A percentile compares a stretch with the other conserved stretches of the same genome.
phyloP scores from a whole-genome alignment of 2,113 vertebrate species.

The Jaculus jaculus region DNA sequence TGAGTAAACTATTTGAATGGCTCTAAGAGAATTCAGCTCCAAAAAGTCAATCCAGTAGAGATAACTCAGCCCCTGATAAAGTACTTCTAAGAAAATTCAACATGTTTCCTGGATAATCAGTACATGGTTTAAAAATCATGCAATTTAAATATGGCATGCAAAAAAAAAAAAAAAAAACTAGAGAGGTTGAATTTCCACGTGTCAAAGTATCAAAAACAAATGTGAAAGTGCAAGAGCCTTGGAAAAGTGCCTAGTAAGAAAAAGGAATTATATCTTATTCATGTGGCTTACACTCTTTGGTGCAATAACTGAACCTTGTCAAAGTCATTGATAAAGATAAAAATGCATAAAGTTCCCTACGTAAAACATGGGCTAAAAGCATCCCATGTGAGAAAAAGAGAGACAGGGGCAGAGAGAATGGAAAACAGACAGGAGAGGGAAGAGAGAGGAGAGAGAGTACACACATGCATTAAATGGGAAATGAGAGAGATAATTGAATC shows the following conservation, averaged over 20 bases:
- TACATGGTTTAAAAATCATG: neutral
- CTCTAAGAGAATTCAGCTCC: neutral
- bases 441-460: neutral
- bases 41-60: conserved; percentile 31
- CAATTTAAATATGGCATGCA: neutral
- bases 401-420: neutral
- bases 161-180: neutral
- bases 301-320: neutral
- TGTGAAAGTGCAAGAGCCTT: neutral
- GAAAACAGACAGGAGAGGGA: neutral
- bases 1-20: neutral
- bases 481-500: neutral
- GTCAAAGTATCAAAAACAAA: neutral
- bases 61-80: neutral
- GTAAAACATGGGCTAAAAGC: neutral
- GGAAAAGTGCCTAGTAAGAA: neutral
- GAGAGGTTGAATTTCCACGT: conserved; percentile 13
- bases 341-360: neutral
- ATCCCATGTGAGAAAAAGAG: neutral
- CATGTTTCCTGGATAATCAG: neutral
- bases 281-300: conserved; percentile 10
- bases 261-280: conserved; percentile 2
- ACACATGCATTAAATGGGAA: neutral
- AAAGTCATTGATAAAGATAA: conserved; percentile 35
- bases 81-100: neutral